Evolutionary conservation across 2,888 invertebrate species (phyloP), one percentile per base, ranked within the genome.

Genomic region (Alcis repandata): DNA sequence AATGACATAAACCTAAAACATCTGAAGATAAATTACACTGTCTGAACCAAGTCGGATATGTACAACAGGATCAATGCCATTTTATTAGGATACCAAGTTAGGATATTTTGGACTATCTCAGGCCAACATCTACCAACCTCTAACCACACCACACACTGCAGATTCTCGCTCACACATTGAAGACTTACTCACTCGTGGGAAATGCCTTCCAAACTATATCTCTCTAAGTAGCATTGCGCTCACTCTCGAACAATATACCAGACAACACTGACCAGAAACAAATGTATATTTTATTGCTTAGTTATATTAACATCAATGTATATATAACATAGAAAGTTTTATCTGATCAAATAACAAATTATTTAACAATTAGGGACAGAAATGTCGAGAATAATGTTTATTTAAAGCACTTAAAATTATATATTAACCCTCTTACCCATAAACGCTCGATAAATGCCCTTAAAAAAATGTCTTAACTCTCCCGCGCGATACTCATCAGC

Each of bases 261-360:
- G 17, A 8, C 17, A 15, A 41, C 17, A 41, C 17, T n/a, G 40
- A n/a, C 6, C 41, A 41, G 41, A 17, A 41, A 41, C 17, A 41
- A 41, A 43, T 20, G 19, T 43, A 43, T 41, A 20, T 19, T 41
- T 43, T 43, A 20, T 43, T 43, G 43, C 43, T 43, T 43, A 20
- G 20, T 43, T 43, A 11, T 20, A 43, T 19, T 13, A 19, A 20
- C 43, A 43, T 36, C 36, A 36, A 36, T 36, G 8, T 11, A 43
- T 19, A 1, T 43, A 43, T 0, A 20, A 20, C 20, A 43, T 20
- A 43, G 11, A 15, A 13, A 8, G 17, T 8, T 17, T 13, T 38
- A 38, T 13, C 38, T 38, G 9, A 17, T 41, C 17, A 43, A 43
- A 43, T 43, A 43, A 19, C 17, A 43, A 41, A 20, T 10, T 8